Evolutionary conservation across 2,113 vertebrate species (phyloP).

Genomic region (Microcebus ravelobensis): DNA sequence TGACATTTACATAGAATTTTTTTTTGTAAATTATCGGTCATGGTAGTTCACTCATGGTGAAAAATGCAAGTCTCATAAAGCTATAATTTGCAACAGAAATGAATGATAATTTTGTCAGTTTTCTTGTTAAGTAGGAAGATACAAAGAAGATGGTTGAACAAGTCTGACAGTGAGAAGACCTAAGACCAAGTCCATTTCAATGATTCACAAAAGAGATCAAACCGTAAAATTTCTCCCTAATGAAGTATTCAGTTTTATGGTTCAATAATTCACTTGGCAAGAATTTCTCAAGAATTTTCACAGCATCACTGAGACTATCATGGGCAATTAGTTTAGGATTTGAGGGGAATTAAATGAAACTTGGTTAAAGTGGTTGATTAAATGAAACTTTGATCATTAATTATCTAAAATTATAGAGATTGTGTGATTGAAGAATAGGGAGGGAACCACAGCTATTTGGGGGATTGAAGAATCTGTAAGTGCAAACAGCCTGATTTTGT

Average conservation of each 20-base stretch:
- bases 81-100: background rate
- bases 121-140: background rate
- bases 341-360: background rate
- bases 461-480: background rate
- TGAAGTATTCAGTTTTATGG: slow-evolving; percentile 32
- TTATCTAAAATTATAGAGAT: background rate
- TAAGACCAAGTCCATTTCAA: background rate
- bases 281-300: slow-evolving; percentile 19
- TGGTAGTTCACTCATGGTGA: background rate
- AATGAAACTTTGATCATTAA: slow-evolving; percentile 4
- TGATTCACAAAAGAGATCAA: background rate
- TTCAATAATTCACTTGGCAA: slow-evolving; percentile 35
- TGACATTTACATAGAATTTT: background rate
- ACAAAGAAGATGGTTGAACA: background rate
- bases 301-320: background rate
- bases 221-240: background rate
- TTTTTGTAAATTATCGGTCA: background rate
- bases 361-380: background rate
- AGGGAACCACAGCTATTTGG: background rate
- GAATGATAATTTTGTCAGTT: background rate
- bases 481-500: background rate
- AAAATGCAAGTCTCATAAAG: slow-evolving; percentile 37
- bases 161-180: background rate
- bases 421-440: background rate
- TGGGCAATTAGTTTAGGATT: slow-evolving; percentile 25